A percentile compares a stretch with the other conserved stretches of the same genome.
Conservation (phyloP, 2,113 vertebrate genomes). For the Heterochromis multidens region DNA sequence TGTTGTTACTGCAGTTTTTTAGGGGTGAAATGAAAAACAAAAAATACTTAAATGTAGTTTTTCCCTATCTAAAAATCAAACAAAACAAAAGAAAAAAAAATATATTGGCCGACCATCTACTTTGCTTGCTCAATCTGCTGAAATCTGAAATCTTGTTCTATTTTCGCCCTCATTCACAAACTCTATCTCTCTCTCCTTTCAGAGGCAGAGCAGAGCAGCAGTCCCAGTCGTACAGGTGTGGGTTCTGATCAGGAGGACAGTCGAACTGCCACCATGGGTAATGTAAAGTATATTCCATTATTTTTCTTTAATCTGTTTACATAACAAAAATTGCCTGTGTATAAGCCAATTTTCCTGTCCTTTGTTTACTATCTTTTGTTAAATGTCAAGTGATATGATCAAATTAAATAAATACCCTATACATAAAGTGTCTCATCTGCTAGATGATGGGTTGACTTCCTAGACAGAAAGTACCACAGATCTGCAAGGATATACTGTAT, state of each 20-base stretch:
- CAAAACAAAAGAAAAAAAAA: no score
- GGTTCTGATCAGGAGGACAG: slow-evolving; percentile 93
- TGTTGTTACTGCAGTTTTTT: neutral
- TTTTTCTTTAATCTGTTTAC: neutral
- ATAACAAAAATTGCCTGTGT: neutral
- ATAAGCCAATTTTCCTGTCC: no score
- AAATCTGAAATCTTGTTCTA: neutral
- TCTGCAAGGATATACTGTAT: neutral
- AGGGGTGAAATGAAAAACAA: neutral
- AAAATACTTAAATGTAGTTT: neutral
- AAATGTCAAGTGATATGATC: neutral
- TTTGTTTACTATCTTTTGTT: no score
- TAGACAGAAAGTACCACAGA: neutral
- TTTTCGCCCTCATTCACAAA: neutral
- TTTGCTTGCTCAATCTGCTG: neutral
- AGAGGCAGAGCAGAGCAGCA: slow-evolving; percentile 91
- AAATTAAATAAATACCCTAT: neutral
- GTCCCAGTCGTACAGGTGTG: slow-evolving; percentile 84
- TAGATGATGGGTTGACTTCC: neutral
- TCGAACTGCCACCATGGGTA: slow-evolving; percentile 89
- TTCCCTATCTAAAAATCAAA: neutral
- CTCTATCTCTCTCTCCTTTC: slow-evolving; percentile 17
- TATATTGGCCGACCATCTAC: neutral
- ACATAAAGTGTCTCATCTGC: neutral
- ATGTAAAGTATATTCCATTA: slow-evolving; percentile 18